Evolutionary conservation across 2,888 invertebrate genomes (phyloP), one percentile per base, ranked within the genome.

Genomic region (Drosophila monieri): DNA sequence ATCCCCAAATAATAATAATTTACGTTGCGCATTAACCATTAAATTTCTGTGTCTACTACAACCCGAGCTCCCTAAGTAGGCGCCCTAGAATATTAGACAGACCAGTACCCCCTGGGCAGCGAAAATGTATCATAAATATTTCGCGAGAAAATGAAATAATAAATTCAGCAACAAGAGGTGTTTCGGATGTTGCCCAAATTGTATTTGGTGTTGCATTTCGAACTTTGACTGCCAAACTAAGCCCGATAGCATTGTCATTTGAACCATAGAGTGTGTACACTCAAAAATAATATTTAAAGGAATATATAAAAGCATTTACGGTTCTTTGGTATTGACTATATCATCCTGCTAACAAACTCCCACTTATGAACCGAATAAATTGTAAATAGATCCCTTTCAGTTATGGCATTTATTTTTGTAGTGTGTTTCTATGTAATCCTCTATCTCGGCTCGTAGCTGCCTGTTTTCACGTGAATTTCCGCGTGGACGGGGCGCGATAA

Each of bases 401-500:
- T 18, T 8, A 6, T 3, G 6, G 10, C 1, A n/a, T 15, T 1
- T 10, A 0, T 3, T 27, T 15, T 10, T 30, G 1, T 10, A 48
- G 0, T 30, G 25, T 27, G 10, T 30, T 12, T 8, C 1, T 27
- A 10, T 18, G 8, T n/a, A 35, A 6, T 39, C 56, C 37, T 61
- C 60, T 25, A 25, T 46, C 51, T 25, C 23, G 8, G 37, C 27
- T 35, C 43, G 61, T 64, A 46, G 52, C 61, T 43, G 41, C 47
- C 58, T 75, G 79, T 79, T 77, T 81, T 62, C 81, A 70, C 78
- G 73, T 73, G 73, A 77, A 37, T 49, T 67, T 75, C 60, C 70
- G 77, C 77, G 76, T 77, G 71, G 35, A 32, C 37, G 39, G 47
- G 53, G 49, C 58, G 77, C 81, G 81, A 85, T 81, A 81, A 85